These are phyloP conservation scores for Folsomia manolachei DNA, from an alignment of 2,888 invertebrate genomes.

Conservation along the genomic window DNA sequence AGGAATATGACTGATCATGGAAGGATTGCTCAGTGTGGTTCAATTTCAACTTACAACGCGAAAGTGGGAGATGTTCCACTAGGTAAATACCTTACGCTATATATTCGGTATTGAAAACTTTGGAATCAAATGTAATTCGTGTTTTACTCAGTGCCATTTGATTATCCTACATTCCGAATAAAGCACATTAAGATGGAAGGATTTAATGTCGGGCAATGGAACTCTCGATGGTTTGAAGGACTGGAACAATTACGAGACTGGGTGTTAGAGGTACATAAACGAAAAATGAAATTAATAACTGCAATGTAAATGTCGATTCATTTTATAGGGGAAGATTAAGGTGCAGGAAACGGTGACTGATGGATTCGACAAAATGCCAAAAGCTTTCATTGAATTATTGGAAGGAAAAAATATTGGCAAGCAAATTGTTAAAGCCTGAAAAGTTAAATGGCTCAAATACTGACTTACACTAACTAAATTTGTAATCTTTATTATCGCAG, in stretches of 20 bases:
- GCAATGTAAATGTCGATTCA: too few species aligned
- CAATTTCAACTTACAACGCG: conserved; percentile 65
- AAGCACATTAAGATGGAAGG: conserved; percentile 65
- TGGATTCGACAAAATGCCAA: conserved; percentile 72
- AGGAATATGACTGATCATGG: conserved; percentile 64
- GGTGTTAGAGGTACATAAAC: conserved; percentile 58
- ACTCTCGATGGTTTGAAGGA: conserved; percentile 63
- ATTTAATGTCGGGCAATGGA: conserved; percentile 60
- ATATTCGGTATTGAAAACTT: too few species aligned
- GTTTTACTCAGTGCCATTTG: conserved; percentile 32
- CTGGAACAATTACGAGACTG: conserved; percentile 63
- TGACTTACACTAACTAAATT: too few species aligned
- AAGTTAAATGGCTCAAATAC: too few species aligned
- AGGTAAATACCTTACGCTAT: not conserved
- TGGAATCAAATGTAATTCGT: too few species aligned
- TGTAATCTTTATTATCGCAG: too few species aligned
- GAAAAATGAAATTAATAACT: too few species aligned
- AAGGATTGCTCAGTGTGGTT: conserved; percentile 65
- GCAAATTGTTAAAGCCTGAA: conserved; percentile 65
- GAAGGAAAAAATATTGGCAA: conserved; percentile 69
- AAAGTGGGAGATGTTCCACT: conserved; percentile 41
- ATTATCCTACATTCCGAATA: conserved; percentile 21
- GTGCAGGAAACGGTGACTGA: conserved; percentile 67
- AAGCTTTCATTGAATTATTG: conserved; percentile 66
- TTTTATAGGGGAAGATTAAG: conserved; percentile 63